phyloP scores from a whole-genome alignment of 2,113 vertebrate species.

The Ranitomeya imitator region DNA sequence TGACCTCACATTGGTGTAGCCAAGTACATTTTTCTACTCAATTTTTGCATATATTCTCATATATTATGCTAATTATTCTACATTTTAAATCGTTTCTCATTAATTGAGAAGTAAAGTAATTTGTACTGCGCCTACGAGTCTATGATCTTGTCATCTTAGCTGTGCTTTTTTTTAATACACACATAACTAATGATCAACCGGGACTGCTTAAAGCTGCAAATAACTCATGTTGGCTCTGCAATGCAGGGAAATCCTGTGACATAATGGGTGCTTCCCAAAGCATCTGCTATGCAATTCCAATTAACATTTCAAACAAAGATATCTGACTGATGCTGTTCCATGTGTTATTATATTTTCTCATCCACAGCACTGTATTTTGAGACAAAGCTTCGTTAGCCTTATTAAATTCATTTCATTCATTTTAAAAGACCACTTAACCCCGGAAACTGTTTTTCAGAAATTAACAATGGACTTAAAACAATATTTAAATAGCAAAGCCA shows the following conservation, averaged over 20 bases:
- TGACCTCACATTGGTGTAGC: no score
- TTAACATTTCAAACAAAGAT: conserved; percentile 20
- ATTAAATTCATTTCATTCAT: neutral
- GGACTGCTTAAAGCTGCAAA: conserved; percentile 2
- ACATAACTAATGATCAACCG: conserved; percentile 5
- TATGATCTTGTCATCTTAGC: neutral
- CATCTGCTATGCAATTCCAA: conserved; percentile 3
- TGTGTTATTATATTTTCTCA: neutral
- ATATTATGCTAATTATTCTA: no score
- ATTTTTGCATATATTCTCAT: no score
- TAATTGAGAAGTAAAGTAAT: neutral
- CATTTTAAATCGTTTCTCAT: neutral
- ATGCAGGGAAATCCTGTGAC: conserved; percentile 37
- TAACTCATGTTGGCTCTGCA: conserved; percentile 40
- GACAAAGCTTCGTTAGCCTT: neutral
- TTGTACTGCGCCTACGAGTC: neutral
- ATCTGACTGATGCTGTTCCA: neutral
- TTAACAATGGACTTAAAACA: neutral
- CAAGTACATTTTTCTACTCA: no score
- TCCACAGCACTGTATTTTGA: neutral
- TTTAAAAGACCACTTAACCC: conserved; percentile 2
- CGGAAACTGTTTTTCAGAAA: neutral
- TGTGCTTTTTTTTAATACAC: neutral
- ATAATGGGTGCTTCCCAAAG: conserved; percentile 13
- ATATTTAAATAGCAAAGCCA: neutral